A percentile compares a stretch with the other conserved stretches of the same genome.
Evolutionary conservation across 2,888 invertebrate genomes (phyloP).

Genomic region (Autographa gamma): DNA sequence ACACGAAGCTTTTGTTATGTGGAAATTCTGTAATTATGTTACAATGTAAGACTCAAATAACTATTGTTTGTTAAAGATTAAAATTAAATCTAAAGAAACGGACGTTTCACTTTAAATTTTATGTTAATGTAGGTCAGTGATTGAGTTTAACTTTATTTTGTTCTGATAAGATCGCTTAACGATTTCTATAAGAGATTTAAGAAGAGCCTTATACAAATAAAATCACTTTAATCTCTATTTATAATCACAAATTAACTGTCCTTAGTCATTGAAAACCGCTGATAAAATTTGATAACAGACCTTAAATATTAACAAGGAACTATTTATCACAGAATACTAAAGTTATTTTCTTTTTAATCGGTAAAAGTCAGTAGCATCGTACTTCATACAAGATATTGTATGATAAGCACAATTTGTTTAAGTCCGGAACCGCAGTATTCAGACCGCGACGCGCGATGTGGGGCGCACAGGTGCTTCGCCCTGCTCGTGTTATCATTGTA

Average conservation of each 20-base stretch:
- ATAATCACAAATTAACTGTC: no score
- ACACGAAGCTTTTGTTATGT: conserved; percentile 24
- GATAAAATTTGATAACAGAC: no score
- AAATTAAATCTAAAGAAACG: not conserved
- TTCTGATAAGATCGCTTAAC: not conserved
- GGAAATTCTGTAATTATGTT: not conserved
- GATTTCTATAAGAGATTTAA: not conserved
- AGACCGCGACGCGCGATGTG: conserved; percentile 68
- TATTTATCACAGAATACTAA: no score
- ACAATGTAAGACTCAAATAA: not conserved
- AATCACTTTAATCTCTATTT: no score
- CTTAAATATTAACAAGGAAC: no score
- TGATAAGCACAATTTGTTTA: conserved; percentile 32
- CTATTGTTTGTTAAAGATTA: not conserved
- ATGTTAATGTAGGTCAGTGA: not conserved
- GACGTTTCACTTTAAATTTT: not conserved
- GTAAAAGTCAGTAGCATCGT: no score
- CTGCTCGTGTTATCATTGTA: conserved; percentile 17
- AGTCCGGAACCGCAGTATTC: conserved; percentile 62
- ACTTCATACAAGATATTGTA: conserved; percentile 21
- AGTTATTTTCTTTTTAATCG: no score
- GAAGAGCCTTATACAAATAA: no score
- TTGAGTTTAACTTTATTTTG: not conserved
- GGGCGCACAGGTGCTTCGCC: conserved; percentile 53
- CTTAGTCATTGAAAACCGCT: no score